A percentile compares a stretch with the other conserved stretches of the same genome.
phyloP scores from a whole-genome alignment of 2,113 vertebrate genomes.

The Vidua macroura region DNA sequence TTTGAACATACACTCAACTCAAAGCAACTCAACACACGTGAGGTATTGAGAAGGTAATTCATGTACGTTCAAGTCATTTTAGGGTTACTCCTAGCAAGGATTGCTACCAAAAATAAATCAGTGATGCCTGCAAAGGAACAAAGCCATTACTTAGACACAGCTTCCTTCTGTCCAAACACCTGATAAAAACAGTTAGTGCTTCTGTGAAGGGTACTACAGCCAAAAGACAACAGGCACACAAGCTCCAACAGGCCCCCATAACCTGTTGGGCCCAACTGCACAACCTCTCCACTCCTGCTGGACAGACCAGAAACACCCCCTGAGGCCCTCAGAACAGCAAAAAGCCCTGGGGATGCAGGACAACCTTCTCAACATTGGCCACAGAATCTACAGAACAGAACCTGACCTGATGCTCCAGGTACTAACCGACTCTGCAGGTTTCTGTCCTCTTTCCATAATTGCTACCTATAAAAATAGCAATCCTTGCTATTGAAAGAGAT shows the following conservation, averaged over 20 bases:
- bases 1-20: not conserved
- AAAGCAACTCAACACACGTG: constrained; percentile 22
- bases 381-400: not conserved
- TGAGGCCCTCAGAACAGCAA: not conserved
- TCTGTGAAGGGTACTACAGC: not conserved
- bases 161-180: not conserved
- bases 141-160: not conserved
- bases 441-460: not conserved
- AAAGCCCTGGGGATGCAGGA: not conserved
- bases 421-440: not conserved
- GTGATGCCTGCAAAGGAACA: not conserved
- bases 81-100: constrained; percentile 10
- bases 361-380: not conserved
- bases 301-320: not conserved
- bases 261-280: not conserved
- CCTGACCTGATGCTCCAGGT: not conserved
- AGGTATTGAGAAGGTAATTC: constrained; percentile 19
- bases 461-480: constrained; percentile 21
- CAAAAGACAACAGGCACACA: not conserved
- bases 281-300: not conserved
- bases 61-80: not conserved
- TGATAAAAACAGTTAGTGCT: not conserved
- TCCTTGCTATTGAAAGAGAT: not conserved
- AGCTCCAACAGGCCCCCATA: not conserved
- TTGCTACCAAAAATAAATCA: not conserved